Base-by-base conservation (phyloP, 2,113 vertebrate genomes). In the Ceuthmochares aereus region DNA sequence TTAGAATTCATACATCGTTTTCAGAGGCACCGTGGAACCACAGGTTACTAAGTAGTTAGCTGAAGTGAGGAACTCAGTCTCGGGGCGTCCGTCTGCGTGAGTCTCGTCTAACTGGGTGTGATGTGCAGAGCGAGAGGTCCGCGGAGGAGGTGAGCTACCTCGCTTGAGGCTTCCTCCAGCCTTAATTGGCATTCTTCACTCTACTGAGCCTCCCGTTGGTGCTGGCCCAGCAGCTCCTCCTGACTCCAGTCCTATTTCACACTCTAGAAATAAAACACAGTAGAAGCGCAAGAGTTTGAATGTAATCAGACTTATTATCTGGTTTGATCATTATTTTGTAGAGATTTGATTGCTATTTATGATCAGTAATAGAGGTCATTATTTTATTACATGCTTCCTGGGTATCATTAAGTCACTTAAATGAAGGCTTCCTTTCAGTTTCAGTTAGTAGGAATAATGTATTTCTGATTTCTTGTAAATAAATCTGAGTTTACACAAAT, bases 261-360 rank as follows among this genome's bases (percentile, higher is more conserved):
- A 94, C 91, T 92, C 83, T 78, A 93, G 90, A 98, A 98, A 97
- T 97, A 97, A 97, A 97, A 96, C 91, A 94, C 82, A 94, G 93
- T 95, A 96, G 90, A 90, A 97, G 91, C 88, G 90, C 89, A 89
- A 21, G 68, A 93, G 97, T 98, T 90, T 96, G 90, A 95, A 97
- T 96, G 96, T 95, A 97, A 98, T 98, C 97, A 98, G 96, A 97
- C 96, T 97, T 98, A 97, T 98, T 98, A 97, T 98, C 96, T 97
- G 94, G 91, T 96, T 97, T 98, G 96, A 97, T 98, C 96, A 96
- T 97, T 98, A 98, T 98, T 98, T 98, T 93, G 80, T 94, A 94
- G 78, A 84, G 72, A 92, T 87, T 90, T 97, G 97, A 98, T 98
- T 98, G 96, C 97, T 97, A 97, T 96, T 98, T 98, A 98, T 96